Evolutionary conservation across 2,113 vertebrate genomes (phyloP), one percentile per base, ranked within the genome.

Genomic region (Chionomys nivalis): DNA sequence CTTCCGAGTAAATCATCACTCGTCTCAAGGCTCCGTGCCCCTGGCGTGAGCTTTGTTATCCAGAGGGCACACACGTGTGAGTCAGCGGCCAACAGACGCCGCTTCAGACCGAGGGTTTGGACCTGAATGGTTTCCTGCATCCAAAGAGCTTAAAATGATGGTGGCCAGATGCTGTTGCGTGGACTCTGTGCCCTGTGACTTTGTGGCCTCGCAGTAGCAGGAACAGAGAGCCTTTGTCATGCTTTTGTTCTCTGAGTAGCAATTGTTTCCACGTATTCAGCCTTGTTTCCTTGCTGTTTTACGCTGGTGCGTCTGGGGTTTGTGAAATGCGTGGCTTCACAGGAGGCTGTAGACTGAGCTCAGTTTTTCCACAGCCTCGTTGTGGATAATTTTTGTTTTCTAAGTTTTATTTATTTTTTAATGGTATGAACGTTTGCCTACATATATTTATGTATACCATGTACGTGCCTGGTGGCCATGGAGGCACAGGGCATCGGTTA

Each of bases 1-100:
- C 66, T 96, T 97, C 83, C 58, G 73, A 87, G 94, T 90, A 92
- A 87, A 23, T 65, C 39, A 28, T 90, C 63, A 92, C 68, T 92
- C 66, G 1, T 92, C 49, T 83, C 63, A 82, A 8, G 33, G 76
- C 88, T 91, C 77, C 79, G 63, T 72, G 65, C 10, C 7, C 44
- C 89, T 76, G 47, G 42, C 47, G 28, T 42, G 49, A 86, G 47
- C 89, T 96, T 94, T 96, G 87, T 88, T 86, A 65, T 58, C 87
- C 76, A 63, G 42, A 92, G 39, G 33, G 42, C 87, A 36, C 72
- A 96, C 44, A 65, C 21, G 1, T 47, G 49, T 88, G 94, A 94
- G 52, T 94, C 93, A 94, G 6, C 78, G 70, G 92, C 94, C 55
- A 81, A 49, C 61, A 82, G 72, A 47, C 31, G 19, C 55, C 90